phyloP scores from a whole-genome alignment of 2,797 vertebrate species.

The Moxostoma hubbsi region DNA sequence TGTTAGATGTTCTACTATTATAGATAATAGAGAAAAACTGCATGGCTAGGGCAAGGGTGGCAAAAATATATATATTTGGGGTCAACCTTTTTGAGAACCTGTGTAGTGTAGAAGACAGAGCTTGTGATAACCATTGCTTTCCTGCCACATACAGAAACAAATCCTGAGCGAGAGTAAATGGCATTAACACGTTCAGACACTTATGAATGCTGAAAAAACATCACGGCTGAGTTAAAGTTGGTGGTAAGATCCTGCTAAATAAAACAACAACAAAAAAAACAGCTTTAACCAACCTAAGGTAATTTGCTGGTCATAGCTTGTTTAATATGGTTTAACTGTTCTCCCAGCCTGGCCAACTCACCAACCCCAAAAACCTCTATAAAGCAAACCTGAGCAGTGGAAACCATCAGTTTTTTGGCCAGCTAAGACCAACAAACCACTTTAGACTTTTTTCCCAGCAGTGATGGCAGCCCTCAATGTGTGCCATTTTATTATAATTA shows the following conservation, averaged over 20 bases:
- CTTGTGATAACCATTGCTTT: slow-evolving; percentile 24
- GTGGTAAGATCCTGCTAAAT: not conserved
- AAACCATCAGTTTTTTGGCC: too few relatives aligned
- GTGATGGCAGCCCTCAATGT: too few relatives aligned
- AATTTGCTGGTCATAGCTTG: too few relatives aligned
- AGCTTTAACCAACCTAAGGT: too few relatives aligned
- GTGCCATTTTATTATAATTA: too few relatives aligned
- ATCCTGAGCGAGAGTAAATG: not conserved
- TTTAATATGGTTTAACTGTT: too few relatives aligned
- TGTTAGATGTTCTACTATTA: not conserved
- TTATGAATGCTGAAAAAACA: slow-evolving; percentile 4
- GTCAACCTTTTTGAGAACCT: not conserved
- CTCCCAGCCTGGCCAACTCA: too few relatives aligned
- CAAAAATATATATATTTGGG: not conserved
- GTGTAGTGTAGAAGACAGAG: not conserved
- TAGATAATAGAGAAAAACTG: not conserved
- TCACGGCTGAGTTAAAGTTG: not conserved
- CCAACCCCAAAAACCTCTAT: too few relatives aligned
- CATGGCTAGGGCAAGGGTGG: not conserved
- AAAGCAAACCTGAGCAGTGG: too few relatives aligned
- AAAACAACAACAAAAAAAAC: too few relatives aligned
- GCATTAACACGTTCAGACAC: slow-evolving; percentile 19
- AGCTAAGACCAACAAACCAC: too few relatives aligned
- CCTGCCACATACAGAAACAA: not conserved
- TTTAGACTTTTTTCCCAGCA: too few relatives aligned